A percentile compares a stretch with the other conserved stretches of the same genome.
Conservation (phyloP, 2,888 invertebrate genomes). For the Chrysolina americana region DNA sequence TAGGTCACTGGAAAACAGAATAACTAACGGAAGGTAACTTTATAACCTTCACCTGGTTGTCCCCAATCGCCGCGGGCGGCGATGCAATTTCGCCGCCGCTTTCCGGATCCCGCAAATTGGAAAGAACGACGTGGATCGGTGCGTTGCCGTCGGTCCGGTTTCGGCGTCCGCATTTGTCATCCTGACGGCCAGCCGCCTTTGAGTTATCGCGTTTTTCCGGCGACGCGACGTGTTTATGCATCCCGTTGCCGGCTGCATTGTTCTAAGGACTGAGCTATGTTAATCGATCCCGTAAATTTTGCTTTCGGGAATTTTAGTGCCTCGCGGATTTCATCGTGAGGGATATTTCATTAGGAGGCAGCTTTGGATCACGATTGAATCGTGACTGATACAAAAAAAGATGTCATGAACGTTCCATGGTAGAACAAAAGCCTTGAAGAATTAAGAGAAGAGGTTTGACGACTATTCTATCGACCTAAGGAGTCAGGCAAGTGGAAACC, state of each 20-base stretch:
- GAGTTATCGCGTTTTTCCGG: conserved; percentile 4
- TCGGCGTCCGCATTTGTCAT: conserved; percentile 1
- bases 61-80: conserved; percentile 16
- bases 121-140: conserved; percentile 4
- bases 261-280: conserved; percentile 11
- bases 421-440: too few species aligned
- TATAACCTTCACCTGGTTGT: not conserved
- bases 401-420: too few species aligned
- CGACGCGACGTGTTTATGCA: conserved; percentile 5
- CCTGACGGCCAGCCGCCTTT: not conserved
- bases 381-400: too few species aligned
- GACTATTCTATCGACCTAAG: too few species aligned
- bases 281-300: conserved; percentile 28
- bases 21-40: conserved; percentile 14
- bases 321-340: not conserved
- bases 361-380: not conserved
- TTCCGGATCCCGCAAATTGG: not conserved
- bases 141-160: not conserved
- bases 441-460: too few species aligned
- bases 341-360: conserved; percentile 2
- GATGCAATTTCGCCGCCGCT: not conserved
- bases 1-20: conserved; percentile 1
- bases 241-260: conserved; percentile 11
- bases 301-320: conserved; percentile 7
- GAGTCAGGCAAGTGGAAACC: too few species aligned